Evolutionary conservation across 2,113 vertebrate genomes (phyloP).

Genomic region (Ammospiza caudacuta): DNA sequence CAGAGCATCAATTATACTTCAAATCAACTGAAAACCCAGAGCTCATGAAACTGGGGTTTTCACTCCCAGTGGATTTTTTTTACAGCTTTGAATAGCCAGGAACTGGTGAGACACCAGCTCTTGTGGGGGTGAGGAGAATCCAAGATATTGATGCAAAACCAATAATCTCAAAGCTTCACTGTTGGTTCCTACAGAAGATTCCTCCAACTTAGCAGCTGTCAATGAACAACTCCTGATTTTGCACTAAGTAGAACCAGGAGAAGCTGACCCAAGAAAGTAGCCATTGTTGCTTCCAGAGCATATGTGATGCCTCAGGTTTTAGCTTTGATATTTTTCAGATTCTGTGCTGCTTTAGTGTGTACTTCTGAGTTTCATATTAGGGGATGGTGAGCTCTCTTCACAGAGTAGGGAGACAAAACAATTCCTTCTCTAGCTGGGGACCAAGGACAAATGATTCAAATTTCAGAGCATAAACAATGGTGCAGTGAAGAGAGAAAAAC

Average conservation of each 20-base stretch:
- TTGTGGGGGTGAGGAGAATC: neutral
- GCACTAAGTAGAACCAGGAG: neutral
- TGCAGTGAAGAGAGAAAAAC: neutral
- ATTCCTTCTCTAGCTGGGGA: neutral
- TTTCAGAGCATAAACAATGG: neutral
- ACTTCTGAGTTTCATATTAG: neutral
- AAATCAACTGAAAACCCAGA: neutral
- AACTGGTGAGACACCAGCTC: neutral
- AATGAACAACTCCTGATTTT: neutral
- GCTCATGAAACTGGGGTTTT: neutral
- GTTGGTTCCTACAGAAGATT: neutral
- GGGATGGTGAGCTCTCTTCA: neutral
- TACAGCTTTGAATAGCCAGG: neutral
- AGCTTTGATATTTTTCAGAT: neutral
- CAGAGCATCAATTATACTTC: neutral
- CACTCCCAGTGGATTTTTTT: neutral
- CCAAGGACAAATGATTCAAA: neutral
- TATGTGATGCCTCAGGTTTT: neutral
- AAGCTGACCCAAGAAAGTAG: neutral
- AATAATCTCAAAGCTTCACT: neutral
- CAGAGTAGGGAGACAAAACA: neutral
- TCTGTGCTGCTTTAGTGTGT: neutral
- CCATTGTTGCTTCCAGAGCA: neutral
- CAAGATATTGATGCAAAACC: neutral
- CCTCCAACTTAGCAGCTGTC: neutral